Evolutionary conservation across 2,797 vertebrate genomes (phyloP).

Genomic region (Oryzias sinensis): DNA sequence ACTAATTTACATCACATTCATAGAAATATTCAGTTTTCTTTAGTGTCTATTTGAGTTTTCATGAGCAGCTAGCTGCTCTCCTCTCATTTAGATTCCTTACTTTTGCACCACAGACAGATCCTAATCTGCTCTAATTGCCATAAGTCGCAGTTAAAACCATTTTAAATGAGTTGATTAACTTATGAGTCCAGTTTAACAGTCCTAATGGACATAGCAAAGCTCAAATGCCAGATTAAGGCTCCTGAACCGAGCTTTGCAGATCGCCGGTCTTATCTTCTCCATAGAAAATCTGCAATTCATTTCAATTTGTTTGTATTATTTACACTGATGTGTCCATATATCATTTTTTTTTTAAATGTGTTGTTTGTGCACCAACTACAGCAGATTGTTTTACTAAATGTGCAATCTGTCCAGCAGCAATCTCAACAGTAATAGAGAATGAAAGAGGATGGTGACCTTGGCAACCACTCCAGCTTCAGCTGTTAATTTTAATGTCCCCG

Average conservation of each 20-base stretch:
- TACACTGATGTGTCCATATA: background rate
- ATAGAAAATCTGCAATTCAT: background rate
- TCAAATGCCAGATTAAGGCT: background rate
- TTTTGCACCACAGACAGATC: too few relatives aligned
- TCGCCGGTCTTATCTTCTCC: accelerated
- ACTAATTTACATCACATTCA: too few relatives aligned
- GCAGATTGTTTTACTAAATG: background rate
- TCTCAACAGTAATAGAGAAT: conserved; percentile 19
- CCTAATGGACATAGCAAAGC: background rate
- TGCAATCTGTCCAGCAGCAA: conserved; percentile 8
- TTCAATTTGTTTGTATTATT: background rate
- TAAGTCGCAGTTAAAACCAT: background rate
- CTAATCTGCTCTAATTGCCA: background rate
- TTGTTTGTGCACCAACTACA: background rate
- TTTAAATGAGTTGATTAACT: background rate
- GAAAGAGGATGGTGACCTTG: conserved; percentile 44
- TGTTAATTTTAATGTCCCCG: conserved; percentile 34
- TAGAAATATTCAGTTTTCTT: too few relatives aligned
- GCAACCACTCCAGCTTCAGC: conserved; percentile 44
- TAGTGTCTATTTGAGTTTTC: too few relatives aligned
- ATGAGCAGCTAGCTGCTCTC: too few relatives aligned
- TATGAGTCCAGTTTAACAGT: background rate
- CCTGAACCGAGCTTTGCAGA: background rate
- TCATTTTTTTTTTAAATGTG: background rate
- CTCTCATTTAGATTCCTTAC: too few relatives aligned